Conservation (phyloP, 2,888 invertebrate species). For the Polietes domitor region DNA sequence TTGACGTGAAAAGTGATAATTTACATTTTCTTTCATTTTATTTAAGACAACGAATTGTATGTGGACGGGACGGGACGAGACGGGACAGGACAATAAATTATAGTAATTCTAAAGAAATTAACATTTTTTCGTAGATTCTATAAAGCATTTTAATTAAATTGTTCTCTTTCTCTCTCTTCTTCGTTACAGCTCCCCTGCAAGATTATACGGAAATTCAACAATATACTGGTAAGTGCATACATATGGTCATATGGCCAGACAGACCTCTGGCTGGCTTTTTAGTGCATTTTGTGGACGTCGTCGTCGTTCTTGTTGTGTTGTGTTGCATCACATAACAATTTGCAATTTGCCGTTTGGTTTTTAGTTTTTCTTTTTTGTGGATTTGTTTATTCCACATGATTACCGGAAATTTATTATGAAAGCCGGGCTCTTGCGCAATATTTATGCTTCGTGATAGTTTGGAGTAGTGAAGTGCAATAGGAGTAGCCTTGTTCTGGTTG, state of each 20-base stretch:
- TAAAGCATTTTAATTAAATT: slow-evolving; percentile 58
- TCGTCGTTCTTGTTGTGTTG: not conserved
- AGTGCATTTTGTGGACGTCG: not conserved
- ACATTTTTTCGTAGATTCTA: slow-evolving; percentile 33
- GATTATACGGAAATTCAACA: slow-evolving; percentile 85
- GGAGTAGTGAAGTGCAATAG: no score
- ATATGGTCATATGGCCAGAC: not conserved
- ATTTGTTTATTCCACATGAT: slow-evolving; percentile 49
- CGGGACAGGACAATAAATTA: slow-evolving; percentile 47
- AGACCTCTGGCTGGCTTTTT: not conserved
- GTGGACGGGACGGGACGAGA: slow-evolving; percentile 1
- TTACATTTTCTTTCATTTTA: slow-evolving; percentile 41
- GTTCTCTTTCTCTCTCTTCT: slow-evolving; percentile 72
- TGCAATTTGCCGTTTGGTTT: slow-evolving; percentile 25
- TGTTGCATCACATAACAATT: slow-evolving; percentile 50
- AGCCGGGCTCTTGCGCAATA: slow-evolving; percentile 48
- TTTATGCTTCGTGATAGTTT: not conserved
- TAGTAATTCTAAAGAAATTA: slow-evolving; percentile 35
- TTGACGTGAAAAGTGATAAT: slow-evolving; percentile 47
- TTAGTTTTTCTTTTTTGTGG: no score
- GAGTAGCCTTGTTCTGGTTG: no score
- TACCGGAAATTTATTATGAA: slow-evolving; percentile 67
- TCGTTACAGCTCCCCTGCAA: slow-evolving; percentile 86
- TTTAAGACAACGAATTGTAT: slow-evolving; percentile 35
- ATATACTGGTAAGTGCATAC: slow-evolving; percentile 83